Evolutionary conservation across 2,113 vertebrate genomes (phyloP).

Genomic region (Cephalopterus ornatus): DNA sequence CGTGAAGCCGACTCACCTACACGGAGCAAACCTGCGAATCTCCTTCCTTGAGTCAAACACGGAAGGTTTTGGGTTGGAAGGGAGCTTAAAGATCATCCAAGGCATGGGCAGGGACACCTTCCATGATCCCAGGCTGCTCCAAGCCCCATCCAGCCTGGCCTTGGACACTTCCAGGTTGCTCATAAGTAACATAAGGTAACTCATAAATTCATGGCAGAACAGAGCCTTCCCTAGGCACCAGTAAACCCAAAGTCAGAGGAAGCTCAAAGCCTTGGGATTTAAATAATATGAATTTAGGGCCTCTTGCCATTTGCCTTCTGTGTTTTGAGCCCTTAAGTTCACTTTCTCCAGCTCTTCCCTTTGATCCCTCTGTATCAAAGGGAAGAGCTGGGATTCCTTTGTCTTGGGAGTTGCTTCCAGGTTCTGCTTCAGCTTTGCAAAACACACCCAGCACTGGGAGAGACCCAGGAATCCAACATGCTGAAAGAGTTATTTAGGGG

Average conservation of each 20-base stretch:
- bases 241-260: neutral
- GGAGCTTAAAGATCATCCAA: neutral
- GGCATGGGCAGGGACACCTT: neutral
- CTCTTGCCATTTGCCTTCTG: neutral
- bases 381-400: neutral
- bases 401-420: neutral
- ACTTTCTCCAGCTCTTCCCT: neutral
- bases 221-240: neutral
- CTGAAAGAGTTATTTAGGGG: neutral
- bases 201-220: neutral
- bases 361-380: neutral
- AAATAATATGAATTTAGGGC: neutral
- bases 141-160: rapidly evolving
- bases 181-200: neutral
- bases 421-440: neutral
- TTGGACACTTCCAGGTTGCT: neutral
- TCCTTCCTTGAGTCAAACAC: neutral
- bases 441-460: neutral
- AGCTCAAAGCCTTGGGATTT: neutral
- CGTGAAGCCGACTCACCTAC: neutral
- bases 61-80: neutral
- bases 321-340: slow-evolving; percentile 3
- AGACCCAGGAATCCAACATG: neutral
- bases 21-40: neutral
- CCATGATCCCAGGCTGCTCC: neutral